A percentile compares a stretch with the other conserved stretches of the same genome.
Evolutionary conservation across 2,888 invertebrate species (phyloP).

Genomic region (Eremobia ochroleuca): DNA sequence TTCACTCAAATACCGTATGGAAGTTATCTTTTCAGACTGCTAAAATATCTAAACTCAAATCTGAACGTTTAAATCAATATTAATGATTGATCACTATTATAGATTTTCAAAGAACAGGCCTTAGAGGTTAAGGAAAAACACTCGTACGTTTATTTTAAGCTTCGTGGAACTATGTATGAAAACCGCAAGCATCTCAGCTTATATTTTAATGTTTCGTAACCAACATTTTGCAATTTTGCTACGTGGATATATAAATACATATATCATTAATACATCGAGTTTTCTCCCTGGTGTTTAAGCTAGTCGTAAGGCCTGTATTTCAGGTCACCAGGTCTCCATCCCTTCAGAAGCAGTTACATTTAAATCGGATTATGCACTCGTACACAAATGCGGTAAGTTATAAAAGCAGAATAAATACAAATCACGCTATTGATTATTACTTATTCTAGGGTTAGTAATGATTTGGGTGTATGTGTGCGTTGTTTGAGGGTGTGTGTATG

Average conservation of each 20-base stretch:
- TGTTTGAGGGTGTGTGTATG: too few relatives aligned
- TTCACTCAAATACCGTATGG: not conserved
- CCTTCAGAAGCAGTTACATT: too few relatives aligned
- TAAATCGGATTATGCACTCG: too few relatives aligned
- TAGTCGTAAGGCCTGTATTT: too few relatives aligned
- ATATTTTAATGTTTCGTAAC: not conserved
- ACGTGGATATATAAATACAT: not conserved
- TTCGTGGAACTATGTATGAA: not conserved
- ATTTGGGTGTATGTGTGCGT: too few relatives aligned
- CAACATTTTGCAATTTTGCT: not conserved
- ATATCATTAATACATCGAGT: not conserved
- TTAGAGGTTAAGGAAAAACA: not conserved
- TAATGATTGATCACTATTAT: not conserved
- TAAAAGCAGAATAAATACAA: too few relatives aligned
- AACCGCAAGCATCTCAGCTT: slow-evolving; percentile 5
- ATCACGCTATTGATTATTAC: too few relatives aligned
- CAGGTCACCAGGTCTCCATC: too few relatives aligned
- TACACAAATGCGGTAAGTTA: too few relatives aligned
- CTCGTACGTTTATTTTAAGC: not conserved
- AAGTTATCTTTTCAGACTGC: not conserved
- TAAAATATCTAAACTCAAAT: too few relatives aligned
- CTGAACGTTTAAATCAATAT: not conserved
- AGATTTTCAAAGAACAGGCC: not conserved
- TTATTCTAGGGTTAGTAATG: too few relatives aligned
- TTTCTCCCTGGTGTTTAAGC: not conserved